phyloP scores from a whole-genome alignment of 2,797 vertebrate species.

The Anabacerthia variegaticeps region DNA sequence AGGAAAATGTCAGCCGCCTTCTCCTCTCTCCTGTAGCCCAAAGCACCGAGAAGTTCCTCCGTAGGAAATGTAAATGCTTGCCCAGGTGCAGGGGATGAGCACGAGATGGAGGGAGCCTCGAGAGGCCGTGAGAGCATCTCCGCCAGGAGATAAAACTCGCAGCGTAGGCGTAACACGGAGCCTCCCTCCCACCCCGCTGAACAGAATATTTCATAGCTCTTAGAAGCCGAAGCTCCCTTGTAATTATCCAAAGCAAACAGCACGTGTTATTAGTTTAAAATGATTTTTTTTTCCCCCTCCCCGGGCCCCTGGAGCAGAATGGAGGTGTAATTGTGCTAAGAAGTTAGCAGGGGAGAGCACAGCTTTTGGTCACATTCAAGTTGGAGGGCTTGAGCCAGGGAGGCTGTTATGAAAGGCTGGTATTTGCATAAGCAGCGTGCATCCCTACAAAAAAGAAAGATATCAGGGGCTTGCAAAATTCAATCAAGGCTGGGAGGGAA shows the following conservation, averaged over 20 bases:
- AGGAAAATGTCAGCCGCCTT: constrained; percentile 63
- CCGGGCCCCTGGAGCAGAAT: constrained; percentile 63
- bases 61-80: constrained; percentile 54
- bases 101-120: constrained; percentile 23
- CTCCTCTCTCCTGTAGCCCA: constrained; percentile 37
- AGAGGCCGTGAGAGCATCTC: neutral
- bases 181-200: constrained; percentile 25
- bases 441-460: constrained; percentile 82
- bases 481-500: constrained; percentile 73
- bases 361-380: constrained; percentile 88
- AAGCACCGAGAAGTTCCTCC: neutral
- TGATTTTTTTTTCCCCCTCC: constrained; percentile 37
- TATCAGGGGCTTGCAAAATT: constrained; percentile 78
- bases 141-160: constrained; percentile 31
- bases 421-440: constrained; percentile 91
- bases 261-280: constrained; percentile 76
- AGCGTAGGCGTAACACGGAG: constrained; percentile 34
- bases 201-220: constrained; percentile 63
- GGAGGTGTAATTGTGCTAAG: constrained; percentile 71
- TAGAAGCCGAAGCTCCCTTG: constrained; percentile 64
- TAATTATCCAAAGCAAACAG: constrained; percentile 77
- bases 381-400: constrained; percentile 80
- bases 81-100: constrained; percentile 37
- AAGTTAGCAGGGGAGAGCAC: constrained; percentile 76
- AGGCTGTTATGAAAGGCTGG: constrained; percentile 80